Base-by-base conservation (phyloP, 2,888 invertebrate species). In the Spilarctia lutea region DNA sequence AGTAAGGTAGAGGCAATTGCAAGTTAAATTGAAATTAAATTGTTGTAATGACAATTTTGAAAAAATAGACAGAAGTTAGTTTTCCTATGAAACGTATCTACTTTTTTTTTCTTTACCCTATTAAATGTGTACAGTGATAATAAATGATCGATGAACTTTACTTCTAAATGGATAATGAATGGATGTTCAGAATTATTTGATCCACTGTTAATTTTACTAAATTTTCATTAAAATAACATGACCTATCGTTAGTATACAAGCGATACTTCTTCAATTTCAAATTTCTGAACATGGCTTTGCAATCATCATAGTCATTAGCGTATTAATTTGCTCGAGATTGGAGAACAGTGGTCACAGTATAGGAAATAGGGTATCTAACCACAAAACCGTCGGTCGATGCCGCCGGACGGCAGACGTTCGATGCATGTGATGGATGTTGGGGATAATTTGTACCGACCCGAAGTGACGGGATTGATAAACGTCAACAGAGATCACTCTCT, bases 401-500 rank as follows among this genome's bases (percentile, higher is more conserved):
- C 81, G 71, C 48, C 75, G 71, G 74, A 69, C 81, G 76, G 73
- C 74, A 68, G 74, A 24, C 77, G 81, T 83, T 80, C 85, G 86
- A 85, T 86, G 81, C 80, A 81, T 68, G 85, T 91, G 89, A 91
- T 88, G 83, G 87, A 90, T 89, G 88, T 82, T 75, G 78, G 74
- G 79, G 84, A 81, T 85, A 81, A 90, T 89, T 89, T 88, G 87
- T 82, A 79, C 76, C 81, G 80, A 81, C 78, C 80, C 67, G 68
- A 42, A 39, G 27, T 73, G 74, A 70, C 73, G 72, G 72, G 73
- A 75, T 72, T 63, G 74, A 74, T 71, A 68, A 4, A 45, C 65
- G 71, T 71, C 52, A 65, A 30, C 30, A 45, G 45, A 18, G 24
- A 71, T 71, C 68, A 39, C 18, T 30, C 27, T 27, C 63, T 13